Base-by-base conservation (phyloP, 2,113 vertebrate species). In the Ancistrus triradiatus region DNA sequence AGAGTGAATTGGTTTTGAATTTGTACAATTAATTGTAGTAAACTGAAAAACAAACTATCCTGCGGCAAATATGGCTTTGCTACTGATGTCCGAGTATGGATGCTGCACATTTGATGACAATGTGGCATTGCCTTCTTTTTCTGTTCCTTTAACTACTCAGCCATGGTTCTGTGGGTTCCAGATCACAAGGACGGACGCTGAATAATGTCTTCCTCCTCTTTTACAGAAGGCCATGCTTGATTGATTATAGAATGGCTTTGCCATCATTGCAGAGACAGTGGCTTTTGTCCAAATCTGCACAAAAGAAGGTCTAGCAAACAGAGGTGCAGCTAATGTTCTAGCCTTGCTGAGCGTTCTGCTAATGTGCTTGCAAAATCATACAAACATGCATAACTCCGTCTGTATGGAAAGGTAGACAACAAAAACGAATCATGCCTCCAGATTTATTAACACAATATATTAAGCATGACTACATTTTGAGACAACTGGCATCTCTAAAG, bases 131-230 rank as follows among this genome's bases (percentile, higher is more conserved):
- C 7, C 18, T 11, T 71, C 7, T 71, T 74, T 74, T 33, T 46
- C 60, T 68, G 47, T 49, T 58, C 70, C 84, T 85, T 85, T 80
- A 86, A 85, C 81, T 83, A 84, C 79, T 87, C 82, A 87, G 81
- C 86, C 84, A 79, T 86, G 83, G 81, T 79, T 84, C 84, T 83
- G 81, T 84, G 83, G 83, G 80, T 83, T 80, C 78, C 77, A 80
- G 83, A 88, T 86, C 86, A 87, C 81, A 88, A 82, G 87, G 81
- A 85, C 83, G 35, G 81, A 87, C 78, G 84, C 83, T 84, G 86
- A 87, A 89, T 89, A 88, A 89, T 85, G 84, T 89, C 86, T 89
- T 87, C 83, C 84, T 85, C 85, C 83, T 85, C 84, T 88, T 86
- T 84, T 79, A 85, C 77, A 82, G 83, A 83, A 82, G 71, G 75